phyloP scores from a whole-genome alignment of 2,113 vertebrate genomes.

The Carlito syrichta region DNA sequence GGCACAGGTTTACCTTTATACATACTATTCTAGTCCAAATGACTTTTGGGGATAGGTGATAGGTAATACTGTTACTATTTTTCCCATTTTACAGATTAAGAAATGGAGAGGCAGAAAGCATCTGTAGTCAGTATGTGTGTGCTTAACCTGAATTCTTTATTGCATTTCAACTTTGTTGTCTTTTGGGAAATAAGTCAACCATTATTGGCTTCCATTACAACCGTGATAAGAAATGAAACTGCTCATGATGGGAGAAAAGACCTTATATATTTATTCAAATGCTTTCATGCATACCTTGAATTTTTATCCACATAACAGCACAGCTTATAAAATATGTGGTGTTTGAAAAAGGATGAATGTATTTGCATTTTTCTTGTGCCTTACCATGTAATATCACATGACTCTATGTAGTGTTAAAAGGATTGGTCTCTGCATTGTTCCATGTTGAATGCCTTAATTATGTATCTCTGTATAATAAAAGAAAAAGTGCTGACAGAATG shows the following conservation, averaged over 20 bases:
- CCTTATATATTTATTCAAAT: neutral
- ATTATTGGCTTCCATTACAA: neutral
- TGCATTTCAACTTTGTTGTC: neutral
- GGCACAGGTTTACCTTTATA: neutral
- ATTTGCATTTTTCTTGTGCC: neutral
- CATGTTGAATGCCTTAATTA: constrained; percentile 74
- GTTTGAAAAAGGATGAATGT: constrained; percentile 43
- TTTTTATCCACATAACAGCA: constrained; percentile 29
- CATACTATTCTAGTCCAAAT: neutral
- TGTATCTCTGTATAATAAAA: constrained; percentile 70
- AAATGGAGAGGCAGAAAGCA: neutral
- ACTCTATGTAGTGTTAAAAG: constrained; percentile 39
- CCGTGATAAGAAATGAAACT: neutral
- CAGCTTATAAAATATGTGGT: constrained; percentile 12
- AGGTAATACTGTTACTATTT: neutral
- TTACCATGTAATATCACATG: constrained; percentile 27
- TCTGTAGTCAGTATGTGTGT: neutral
- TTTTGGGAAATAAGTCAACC: neutral
- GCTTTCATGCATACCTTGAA: constrained; percentile 9
- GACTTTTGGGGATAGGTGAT: neutral
- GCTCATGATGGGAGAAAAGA: neutral
- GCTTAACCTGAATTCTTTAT: neutral
- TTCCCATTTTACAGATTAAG: neutral
- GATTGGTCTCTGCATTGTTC: constrained; percentile 38
- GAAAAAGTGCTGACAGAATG: constrained; percentile 90